Base-by-base conservation (phyloP, 2,113 vertebrate genomes). In the Oreochromis tanganicae region DNA sequence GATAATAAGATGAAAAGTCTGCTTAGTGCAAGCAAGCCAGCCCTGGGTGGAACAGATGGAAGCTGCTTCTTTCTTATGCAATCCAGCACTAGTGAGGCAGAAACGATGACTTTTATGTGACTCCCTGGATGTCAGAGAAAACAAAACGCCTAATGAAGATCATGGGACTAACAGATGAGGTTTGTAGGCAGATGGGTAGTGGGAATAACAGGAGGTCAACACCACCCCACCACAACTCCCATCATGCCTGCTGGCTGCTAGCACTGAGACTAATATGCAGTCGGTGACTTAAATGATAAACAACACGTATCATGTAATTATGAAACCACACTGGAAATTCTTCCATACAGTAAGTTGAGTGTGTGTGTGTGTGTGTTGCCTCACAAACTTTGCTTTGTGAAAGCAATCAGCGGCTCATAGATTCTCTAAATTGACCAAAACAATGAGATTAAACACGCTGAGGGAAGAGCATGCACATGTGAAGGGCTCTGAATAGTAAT, bases 41-140 rank as follows among this genome's bases (percentile, higher is more conserved):
- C 27, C 73, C 46, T 78, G 73, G 46, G 46, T 78, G 29, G 87
- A 91, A 84, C 94, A 92, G 91, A 94, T 91, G 85, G 92, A 91
- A 66, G 73, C 34, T 79, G 68, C 71, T 80, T 86, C 80, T 57
- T 81, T 90, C 84, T 94, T 94, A 95, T 34, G 90, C 89, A 93
- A 93, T 43, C 38, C 38, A 41, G 55, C 83, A 80, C 34, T 27
- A 78, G 85, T 87, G 83, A 83, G 86, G 79, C 87, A 82, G 89
- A 87, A 86, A 88, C 73, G 27, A 87, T 84, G 48, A 86, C 84
- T 87, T 81, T 75, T 75, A 86, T 83, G 32, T 86, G 80, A 86
- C 86, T 87, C 88, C 54, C 41, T 13, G 81, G 59, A 92, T 82
- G 59, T 84, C 38, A 5, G 63, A 87, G 34, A 19, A 81, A 91